These are phyloP conservation scores for Liodrosophila aerea DNA, from an alignment of 2,888 invertebrate species.

Conservation along the genomic window DNA sequence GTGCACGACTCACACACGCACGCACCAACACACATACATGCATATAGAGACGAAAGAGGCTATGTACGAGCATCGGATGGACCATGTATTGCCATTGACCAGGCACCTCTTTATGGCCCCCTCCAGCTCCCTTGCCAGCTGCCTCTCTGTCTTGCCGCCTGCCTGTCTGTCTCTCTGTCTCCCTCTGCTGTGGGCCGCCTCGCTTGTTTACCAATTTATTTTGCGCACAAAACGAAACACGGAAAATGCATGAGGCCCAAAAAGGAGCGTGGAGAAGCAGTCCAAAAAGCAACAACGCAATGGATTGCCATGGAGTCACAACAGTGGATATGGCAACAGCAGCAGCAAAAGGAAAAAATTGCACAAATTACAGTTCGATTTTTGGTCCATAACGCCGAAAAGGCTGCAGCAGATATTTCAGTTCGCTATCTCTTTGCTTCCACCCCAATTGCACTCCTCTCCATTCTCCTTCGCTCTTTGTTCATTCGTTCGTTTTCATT, in stretches of 20 bases:
- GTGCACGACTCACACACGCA: slow-evolving; percentile 33
- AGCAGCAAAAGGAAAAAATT: slow-evolving; percentile 32
- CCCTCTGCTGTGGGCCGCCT: slow-evolving; percentile 34
- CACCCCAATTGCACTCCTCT: slow-evolving; percentile 3
- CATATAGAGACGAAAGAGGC: slow-evolving; percentile 24
- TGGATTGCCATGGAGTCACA: slow-evolving; percentile 36
- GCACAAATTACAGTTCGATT: slow-evolving; percentile 72
- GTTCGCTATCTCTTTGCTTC: slow-evolving; percentile 31
- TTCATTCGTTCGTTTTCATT: slow-evolving; percentile 15
- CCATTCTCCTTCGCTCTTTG: background rate
- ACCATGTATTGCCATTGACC: slow-evolving; percentile 69
- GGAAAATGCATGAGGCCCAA: slow-evolving; percentile 73
- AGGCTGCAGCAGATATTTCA: slow-evolving; percentile 31
- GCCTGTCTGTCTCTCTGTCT: background rate
- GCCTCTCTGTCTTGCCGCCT: no score
- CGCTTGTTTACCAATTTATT: slow-evolving; percentile 77
- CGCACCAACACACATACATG: slow-evolving; percentile 9
- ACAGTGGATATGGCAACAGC: slow-evolving; percentile 25
- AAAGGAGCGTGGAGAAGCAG: slow-evolving; percentile 40
- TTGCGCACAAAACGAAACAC: slow-evolving; percentile 78
- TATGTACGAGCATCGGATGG: slow-evolving; percentile 63
- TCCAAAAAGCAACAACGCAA: slow-evolving; percentile 24
- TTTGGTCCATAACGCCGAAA: slow-evolving; percentile 64
- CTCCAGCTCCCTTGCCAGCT: background rate
- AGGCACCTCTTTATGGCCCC: slow-evolving; percentile 35